These are phyloP conservation scores for Nymphalis polychloros DNA, from an alignment of 2,888 invertebrate genomes.

Conservation along the genomic window DNA sequence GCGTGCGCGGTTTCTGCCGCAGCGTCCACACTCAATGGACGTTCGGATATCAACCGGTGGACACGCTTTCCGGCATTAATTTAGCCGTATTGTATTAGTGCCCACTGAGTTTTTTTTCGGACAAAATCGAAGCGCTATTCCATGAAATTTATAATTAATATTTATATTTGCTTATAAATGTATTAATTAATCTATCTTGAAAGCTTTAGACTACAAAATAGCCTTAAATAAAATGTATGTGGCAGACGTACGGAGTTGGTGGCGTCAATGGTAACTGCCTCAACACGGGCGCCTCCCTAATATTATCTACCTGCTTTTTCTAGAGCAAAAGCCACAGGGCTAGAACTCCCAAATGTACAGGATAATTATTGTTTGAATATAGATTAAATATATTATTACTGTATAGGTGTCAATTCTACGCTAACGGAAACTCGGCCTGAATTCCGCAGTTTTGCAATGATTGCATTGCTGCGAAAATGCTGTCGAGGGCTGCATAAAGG, in stretches of 20 bases:
- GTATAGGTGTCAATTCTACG: slow-evolving; percentile 42
- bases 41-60: slow-evolving; percentile 70
- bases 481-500: slow-evolving; percentile 52
- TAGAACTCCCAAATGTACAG: slow-evolving; percentile 80
- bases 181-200: too few relatives aligned
- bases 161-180: too few relatives aligned
- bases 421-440: slow-evolving; percentile 56
- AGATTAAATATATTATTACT: slow-evolving; percentile 32
- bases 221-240: slow-evolving; percentile 52
- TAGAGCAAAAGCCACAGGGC: slow-evolving; percentile 75
- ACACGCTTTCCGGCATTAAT: slow-evolving; percentile 68
- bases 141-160: too few relatives aligned
- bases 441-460: slow-evolving; percentile 58
- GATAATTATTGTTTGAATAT: slow-evolving; percentile 43
- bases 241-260: slow-evolving; percentile 80
- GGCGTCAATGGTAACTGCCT: slow-evolving; percentile 76
- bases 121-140: too few relatives aligned
- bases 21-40: slow-evolving; percentile 78
- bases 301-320: slow-evolving; percentile 78
- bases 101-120: background rate
- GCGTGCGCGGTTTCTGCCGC: slow-evolving; percentile 77
- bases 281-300: slow-evolving; percentile 78
- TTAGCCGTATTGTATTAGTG: slow-evolving; percentile 14
- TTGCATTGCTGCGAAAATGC: slow-evolving; percentile 52
- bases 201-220: too few relatives aligned